Conservation (phyloP, 2,888 invertebrate species). For the Phyllotreta cruciferae region DNA sequence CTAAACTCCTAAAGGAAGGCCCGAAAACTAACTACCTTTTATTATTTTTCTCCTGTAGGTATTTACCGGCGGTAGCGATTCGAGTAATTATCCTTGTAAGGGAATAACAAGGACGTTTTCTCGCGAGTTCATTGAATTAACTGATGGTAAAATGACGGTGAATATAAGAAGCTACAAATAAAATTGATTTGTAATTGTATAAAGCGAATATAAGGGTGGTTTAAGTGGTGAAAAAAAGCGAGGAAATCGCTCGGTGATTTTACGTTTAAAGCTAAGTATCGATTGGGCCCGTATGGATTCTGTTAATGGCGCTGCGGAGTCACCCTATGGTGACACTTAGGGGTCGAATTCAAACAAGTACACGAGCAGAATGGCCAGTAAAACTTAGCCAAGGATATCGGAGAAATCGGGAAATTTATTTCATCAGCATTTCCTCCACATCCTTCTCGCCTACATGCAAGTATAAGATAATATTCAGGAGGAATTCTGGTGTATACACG, state of each 20-base stretch:
- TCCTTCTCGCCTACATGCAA: too few relatives aligned
- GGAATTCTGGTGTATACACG: too few relatives aligned
- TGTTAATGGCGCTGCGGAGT: conserved; percentile 41
- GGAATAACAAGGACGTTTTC: neutral
- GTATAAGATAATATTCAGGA: too few relatives aligned
- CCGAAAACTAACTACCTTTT: conserved; percentile 4
- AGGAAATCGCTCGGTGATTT: conserved; percentile 21
- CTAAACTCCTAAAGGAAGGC: conserved; percentile 9
- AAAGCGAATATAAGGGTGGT: neutral
- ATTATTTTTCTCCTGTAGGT: neutral
- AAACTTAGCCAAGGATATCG: neutral
- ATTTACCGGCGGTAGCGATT: neutral
- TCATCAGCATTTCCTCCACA: too few relatives aligned
- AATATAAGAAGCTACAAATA: too few relatives aligned
- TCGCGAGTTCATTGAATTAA: too few relatives aligned
- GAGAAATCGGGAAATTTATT: neutral
- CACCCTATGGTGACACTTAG: conserved; percentile 38
- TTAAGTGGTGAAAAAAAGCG: too few relatives aligned
- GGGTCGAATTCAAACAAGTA: conserved; percentile 27
- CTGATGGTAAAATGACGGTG: too few relatives aligned
- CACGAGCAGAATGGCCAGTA: conserved; percentile 18
- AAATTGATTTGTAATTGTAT: neutral
- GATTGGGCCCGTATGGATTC: conserved; percentile 42
- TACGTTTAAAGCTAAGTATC: conserved; percentile 33
- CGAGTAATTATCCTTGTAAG: neutral